These are phyloP conservation scores for Hetaerina americana DNA, from an alignment of 1,140 invertebrate species.

Conservation along the genomic window DNA sequence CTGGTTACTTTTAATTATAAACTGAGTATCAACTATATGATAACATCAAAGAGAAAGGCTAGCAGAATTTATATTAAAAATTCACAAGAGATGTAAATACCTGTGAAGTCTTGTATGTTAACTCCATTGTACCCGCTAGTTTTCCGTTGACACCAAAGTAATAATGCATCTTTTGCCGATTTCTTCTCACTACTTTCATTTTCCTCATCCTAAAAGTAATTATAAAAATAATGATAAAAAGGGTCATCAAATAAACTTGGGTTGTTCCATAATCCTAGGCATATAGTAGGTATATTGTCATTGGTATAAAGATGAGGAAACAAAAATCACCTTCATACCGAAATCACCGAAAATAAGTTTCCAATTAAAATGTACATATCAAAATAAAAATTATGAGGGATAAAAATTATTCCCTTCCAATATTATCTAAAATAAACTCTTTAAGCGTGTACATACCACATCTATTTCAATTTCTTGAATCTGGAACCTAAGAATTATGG, in stretches of 20 bases:
- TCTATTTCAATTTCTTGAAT: conserved; percentile 98
- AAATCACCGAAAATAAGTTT: too few relatives aligned
- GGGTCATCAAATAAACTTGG: too few relatives aligned
- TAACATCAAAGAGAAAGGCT: too few relatives aligned
- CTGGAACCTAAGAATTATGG: conserved; percentile 92
- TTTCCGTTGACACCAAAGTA: conserved; percentile 97
- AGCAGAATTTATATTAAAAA: too few relatives aligned
- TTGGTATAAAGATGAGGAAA: neutral
- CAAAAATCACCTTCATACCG: too few relatives aligned
- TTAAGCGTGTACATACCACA: conserved; percentile 65
- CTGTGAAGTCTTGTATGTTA: conserved; percentile 63
- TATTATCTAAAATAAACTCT: too few relatives aligned
- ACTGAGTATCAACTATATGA: too few relatives aligned
- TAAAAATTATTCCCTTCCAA: neutral
- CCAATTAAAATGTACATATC: too few relatives aligned
- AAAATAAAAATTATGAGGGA: too few relatives aligned
- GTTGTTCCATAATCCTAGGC: too few relatives aligned
- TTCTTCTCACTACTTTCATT: conserved; percentile 97
- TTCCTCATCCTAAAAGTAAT: conserved; percentile 67
- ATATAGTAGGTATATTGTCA: neutral
- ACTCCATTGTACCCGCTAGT: conserved; percentile 85
- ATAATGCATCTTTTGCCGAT: conserved; percentile 94
- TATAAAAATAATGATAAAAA: neutral
- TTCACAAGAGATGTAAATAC: too few relatives aligned
- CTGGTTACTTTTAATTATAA: too few relatives aligned